Evolutionary conservation across 2,888 invertebrate species (phyloP).

Genomic region (Calliopum simillimum): DNA sequence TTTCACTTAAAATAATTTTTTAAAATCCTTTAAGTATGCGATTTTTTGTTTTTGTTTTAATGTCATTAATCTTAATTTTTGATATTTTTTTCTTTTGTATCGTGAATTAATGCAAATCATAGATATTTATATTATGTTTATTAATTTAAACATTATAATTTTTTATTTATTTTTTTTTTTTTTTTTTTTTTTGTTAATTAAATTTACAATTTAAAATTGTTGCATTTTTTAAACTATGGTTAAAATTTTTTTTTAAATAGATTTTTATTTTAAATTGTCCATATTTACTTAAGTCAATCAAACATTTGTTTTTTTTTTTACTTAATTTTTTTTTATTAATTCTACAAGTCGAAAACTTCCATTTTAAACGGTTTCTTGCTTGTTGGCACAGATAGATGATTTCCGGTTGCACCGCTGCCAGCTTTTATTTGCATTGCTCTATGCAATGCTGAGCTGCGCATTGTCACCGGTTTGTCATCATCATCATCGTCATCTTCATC

Average conservation of each 20-base stretch:
- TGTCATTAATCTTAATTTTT: neutral
- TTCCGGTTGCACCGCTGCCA: conserved; percentile 47
- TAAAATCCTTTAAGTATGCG: conserved; percentile 30
- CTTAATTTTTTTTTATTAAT: conserved; percentile 32
- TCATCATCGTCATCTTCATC: conserved; percentile 69
- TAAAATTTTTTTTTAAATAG: conserved; percentile 33
- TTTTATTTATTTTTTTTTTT: conserved; percentile 1
- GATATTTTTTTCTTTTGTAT: conserved; percentile 14
- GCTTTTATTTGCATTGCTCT: conserved; percentile 54
- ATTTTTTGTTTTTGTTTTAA: conserved; percentile 7
- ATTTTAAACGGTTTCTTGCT: conserved; percentile 71
- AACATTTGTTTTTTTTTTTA: conserved; percentile 25
- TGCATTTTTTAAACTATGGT: conserved; percentile 24
- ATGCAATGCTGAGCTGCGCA: conserved; percentile 59
- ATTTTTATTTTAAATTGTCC: conserved; percentile 35
- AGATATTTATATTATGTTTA: conserved; percentile 2
- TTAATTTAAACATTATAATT: conserved; percentile 5
- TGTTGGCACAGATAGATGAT: conserved; percentile 65
- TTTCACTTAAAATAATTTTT: conserved; percentile 4
- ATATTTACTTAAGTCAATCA: conserved; percentile 18
- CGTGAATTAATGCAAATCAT: neutral
- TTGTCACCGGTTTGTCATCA: conserved; percentile 68
- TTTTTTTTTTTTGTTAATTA: conserved; percentile 6
- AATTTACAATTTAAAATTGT: conserved; percentile 29
- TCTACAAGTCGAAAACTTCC: conserved; percentile 71